Evolutionary conservation across 1,140 invertebrate species (phyloP).

Genomic region (Odontomachus brunneus): DNA sequence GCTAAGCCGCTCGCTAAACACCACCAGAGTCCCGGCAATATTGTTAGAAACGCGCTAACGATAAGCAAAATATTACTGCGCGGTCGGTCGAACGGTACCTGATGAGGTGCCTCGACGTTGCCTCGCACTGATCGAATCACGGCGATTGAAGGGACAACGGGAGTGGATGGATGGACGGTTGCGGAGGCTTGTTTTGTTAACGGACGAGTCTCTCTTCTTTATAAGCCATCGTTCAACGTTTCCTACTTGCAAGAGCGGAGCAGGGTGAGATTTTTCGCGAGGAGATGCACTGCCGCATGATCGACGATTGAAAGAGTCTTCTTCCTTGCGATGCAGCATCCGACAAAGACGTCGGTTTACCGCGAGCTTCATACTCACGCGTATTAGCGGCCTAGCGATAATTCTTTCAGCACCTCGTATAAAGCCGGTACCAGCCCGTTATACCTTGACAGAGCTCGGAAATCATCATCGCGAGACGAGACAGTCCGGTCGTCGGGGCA

Average conservation of each 20-base stretch:
- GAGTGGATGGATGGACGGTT: too few relatives aligned
- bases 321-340: constrained; percentile 35
- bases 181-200: too few relatives aligned
- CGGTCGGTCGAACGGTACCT: background rate
- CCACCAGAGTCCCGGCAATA: constrained; percentile 15
- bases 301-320: constrained; percentile 13
- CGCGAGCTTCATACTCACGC: constrained; percentile 71
- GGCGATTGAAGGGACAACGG: too few relatives aligned
- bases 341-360: constrained; percentile 61
- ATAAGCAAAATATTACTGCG: constrained; percentile 56
- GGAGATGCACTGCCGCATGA: constrained; percentile 4
- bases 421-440: constrained; percentile 74
- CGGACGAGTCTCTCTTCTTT: too few relatives aligned
- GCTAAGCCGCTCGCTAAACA: constrained; percentile 67
- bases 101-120: background rate
- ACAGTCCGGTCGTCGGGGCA: constrained; percentile 23
- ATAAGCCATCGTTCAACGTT: too few relatives aligned
- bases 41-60: constrained; percentile 57
- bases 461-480: constrained; percentile 20
- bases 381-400: constrained; percentile 73
- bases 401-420: constrained; percentile 73
- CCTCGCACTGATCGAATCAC: background rate
- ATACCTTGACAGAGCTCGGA: constrained; percentile 67
- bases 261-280: background rate
- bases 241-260: too few relatives aligned